Evolutionary conservation across 2,113 vertebrate species (phyloP).

Genomic region (Chinchilla lanigera): DNA sequence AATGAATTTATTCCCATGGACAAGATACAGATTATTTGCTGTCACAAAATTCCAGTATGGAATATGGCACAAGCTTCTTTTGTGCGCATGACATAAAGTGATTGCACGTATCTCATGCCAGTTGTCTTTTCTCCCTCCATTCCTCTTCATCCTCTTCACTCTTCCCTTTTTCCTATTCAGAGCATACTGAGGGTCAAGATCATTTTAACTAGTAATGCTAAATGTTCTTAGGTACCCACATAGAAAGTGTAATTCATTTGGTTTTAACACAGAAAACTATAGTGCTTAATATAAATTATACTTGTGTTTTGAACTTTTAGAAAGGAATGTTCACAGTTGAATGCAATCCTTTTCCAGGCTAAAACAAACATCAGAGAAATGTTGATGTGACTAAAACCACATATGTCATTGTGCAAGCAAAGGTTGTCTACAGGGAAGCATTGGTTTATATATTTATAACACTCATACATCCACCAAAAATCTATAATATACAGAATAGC

Average conservation of each 20-base stretch:
- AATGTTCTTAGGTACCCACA: background rate
- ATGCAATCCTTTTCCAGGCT: background rate
- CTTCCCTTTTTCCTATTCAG: background rate
- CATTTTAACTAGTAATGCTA: background rate
- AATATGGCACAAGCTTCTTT: background rate
- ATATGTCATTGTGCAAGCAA: background rate
- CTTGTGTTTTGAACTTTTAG: conserved; percentile 32
- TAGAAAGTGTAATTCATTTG: background rate
- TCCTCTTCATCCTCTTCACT: background rate
- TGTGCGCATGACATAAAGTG: background rate
- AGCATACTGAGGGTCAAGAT: background rate
- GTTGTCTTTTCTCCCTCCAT: background rate
- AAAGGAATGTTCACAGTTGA: background rate
- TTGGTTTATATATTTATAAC: background rate
- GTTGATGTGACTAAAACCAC: background rate
- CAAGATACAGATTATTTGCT: conserved; percentile 43
- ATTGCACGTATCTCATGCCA: background rate
- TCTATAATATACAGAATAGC: background rate
- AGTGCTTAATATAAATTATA: background rate
- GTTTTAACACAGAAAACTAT: background rate
- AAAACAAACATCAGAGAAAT: background rate
- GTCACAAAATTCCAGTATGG: conserved; percentile 40
- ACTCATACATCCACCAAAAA: background rate
- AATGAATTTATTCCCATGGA: background rate
- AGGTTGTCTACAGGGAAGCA: background rate